Evolutionary conservation across 2,888 invertebrate genomes (phyloP), one percentile per base, ranked within the genome.

Genomic region (Parnassius smintheus): DNA sequence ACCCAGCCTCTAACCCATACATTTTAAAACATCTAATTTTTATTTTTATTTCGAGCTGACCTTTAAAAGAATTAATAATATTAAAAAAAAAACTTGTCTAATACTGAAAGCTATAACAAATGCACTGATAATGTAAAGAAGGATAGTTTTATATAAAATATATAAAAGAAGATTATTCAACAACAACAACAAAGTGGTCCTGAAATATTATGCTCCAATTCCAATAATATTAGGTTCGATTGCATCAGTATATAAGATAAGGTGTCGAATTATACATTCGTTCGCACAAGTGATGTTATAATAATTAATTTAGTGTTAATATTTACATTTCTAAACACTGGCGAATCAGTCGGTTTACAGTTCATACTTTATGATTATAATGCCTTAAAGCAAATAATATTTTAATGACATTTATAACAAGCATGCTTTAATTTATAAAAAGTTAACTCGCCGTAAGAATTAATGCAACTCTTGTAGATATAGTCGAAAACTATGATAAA

Each of bases 281-380:
- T 80, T 81, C 48, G 13, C 83, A 84, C 85, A 85, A 82, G 84
- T 85, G 85, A 78, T 72, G 67, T 72, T 73, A 78, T 79, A 35
- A 25, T 48, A 48, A 2, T 57, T 75, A 82, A 78, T 78, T 81
- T 78, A 74, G 69, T 81, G 79, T 82, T 85, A 83, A 84, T 91
- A 91, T 91, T 84, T 91, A 91, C 91, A 90, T 75, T 77, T 80
- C 83, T 86, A 86, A 82, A 88, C 88, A 88, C 86, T 87, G 85
- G 85, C 80, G 83, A 80, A 82, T 90, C 91, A 89, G 91, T 91
- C 91, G 82, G 76, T 83, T 83, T 77, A 73, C 50, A 45, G 55
- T 48, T n/a, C 48, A 7, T 13, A 48, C 9, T 8, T 48, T 18
- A 46, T 46, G 12, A 12, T 48, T 8, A 2, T 7, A 13, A 8